Conservation (phyloP, 2,888 invertebrate genomes). For the Drosophila pseudotakahashii region DNA sequence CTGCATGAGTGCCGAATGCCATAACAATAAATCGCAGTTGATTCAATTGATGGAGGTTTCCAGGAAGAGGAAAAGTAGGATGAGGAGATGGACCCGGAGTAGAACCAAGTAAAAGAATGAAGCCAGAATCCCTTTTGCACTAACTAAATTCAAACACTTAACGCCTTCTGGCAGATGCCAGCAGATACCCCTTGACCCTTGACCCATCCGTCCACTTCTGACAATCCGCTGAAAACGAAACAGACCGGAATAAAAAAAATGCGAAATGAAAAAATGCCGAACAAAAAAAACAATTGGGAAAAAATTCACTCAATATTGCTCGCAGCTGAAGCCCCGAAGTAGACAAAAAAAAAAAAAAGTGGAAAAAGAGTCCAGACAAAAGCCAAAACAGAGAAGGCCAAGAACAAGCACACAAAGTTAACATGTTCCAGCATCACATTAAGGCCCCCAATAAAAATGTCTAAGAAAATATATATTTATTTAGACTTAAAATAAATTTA, state of each 20-base stretch:
- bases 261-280: slow-evolving; percentile 23
- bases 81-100: too few relatives aligned
- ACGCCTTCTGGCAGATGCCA: slow-evolving; percentile 62
- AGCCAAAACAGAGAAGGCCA: slow-evolving; percentile 39
- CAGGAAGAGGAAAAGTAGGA: too few relatives aligned
- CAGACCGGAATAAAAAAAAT: background rate
- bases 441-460: slow-evolving; percentile 3
- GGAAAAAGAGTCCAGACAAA: slow-evolving; percentile 21
- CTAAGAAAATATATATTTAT: too few relatives aligned
- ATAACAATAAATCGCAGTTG: slow-evolving; percentile 70
- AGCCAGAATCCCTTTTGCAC: slow-evolving; percentile 43
- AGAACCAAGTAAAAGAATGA: background rate
- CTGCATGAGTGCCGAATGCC: slow-evolving; percentile 62
- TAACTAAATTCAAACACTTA: slow-evolving; percentile 77
- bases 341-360: slow-evolving; percentile 1
- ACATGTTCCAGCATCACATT: slow-evolving; percentile 17
- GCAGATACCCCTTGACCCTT: slow-evolving; percentile 10
- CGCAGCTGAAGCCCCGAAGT: slow-evolving; percentile 27
- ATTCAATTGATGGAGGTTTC: slow-evolving; percentile 35
- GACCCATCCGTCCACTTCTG: slow-evolving; percentile 17
- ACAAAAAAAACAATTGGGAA: slow-evolving; percentile 18
- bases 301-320: slow-evolving; percentile 44
- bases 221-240: slow-evolving; percentile 39
- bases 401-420: slow-evolving; percentile 28
- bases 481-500: too few relatives aligned